A percentile compares a stretch with the other conserved stretches of the same genome.
phyloP scores from a whole-genome alignment of 2,888 invertebrate genomes.

The Cryptus viduatorius region DNA sequence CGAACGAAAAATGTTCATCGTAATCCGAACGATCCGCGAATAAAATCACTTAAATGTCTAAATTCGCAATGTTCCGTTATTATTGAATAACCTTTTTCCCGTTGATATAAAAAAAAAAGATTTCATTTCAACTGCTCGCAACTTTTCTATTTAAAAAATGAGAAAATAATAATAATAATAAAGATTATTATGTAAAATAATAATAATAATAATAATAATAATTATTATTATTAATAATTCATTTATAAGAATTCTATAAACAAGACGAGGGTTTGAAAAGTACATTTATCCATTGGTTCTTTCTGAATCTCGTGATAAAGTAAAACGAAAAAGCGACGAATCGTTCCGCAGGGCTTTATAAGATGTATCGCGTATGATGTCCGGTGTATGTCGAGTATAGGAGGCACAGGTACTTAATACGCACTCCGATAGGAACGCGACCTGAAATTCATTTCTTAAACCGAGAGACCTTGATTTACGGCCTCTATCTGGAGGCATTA shows the following conservation, averaged over 20 bases:
- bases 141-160: no score
- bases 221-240: no score
- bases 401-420: slow-evolving; percentile 25
- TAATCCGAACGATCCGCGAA: no score
- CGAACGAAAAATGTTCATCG: no score
- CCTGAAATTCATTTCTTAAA: slow-evolving; percentile 52
- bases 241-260: not conserved
- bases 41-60: no score
- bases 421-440: slow-evolving; percentile 35
- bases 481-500: slow-evolving; percentile 81
- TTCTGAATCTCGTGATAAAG: slow-evolving; percentile 4
- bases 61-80: no score
- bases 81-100: no score
- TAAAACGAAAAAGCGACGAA: slow-evolving; percentile 1
- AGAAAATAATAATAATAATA: no score
- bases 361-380: slow-evolving; percentile 9
- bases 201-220: no score
- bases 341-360: slow-evolving; percentile 7
- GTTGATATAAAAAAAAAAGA: no score
- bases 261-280: not conserved
- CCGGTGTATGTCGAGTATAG: slow-evolving; percentile 5
- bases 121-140: no score
- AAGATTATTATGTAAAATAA: no score
- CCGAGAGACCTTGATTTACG: slow-evolving; percentile 78
- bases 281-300: slow-evolving; percentile 4